phyloP scores from a whole-genome alignment of 2,888 invertebrate genomes.

The Phasia obesa region DNA sequence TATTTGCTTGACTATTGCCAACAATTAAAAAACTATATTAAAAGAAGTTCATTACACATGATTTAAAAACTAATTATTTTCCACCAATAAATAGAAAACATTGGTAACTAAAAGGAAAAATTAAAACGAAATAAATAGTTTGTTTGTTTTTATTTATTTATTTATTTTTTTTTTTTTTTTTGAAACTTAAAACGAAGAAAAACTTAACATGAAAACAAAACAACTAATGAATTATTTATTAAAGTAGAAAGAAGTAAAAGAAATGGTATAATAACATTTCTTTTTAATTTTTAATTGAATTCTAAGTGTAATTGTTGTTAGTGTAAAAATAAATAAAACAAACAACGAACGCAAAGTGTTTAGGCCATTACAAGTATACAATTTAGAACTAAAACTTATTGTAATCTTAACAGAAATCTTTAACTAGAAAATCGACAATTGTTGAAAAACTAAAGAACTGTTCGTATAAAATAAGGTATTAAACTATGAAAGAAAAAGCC shows the following conservation, averaged over 20 bases:
- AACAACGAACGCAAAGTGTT: no score
- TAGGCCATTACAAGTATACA: no score
- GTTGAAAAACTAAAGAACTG: no score
- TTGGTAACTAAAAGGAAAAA: slow-evolving; percentile 54
- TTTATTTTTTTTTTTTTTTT: slow-evolving; percentile 6
- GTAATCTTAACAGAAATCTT: no score
- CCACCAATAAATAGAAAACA: slow-evolving; percentile 66
- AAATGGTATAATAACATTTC: not conserved
- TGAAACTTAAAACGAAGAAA: slow-evolving; percentile 56
- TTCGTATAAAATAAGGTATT: no score
- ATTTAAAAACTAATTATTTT: slow-evolving; percentile 80
- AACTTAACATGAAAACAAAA: slow-evolving; percentile 57
- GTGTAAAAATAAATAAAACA: slow-evolving; percentile 20
- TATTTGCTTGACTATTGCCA: not conserved
- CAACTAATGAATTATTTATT: slow-evolving; percentile 31
- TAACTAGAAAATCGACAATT: no score
- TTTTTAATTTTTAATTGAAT: slow-evolving; percentile 14
- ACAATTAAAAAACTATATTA: slow-evolving; percentile 25
- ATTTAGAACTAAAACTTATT: no score
- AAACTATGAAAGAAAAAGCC: no score
- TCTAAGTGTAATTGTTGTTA: slow-evolving; percentile 30
- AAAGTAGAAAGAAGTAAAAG: slow-evolving; percentile 6
- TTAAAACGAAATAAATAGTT: slow-evolving; percentile 42
- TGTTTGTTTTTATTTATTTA: not conserved
- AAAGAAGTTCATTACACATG: slow-evolving; percentile 69